Conservation (phyloP, 2,113 vertebrate species). For the Hippolais icterina region DNA sequence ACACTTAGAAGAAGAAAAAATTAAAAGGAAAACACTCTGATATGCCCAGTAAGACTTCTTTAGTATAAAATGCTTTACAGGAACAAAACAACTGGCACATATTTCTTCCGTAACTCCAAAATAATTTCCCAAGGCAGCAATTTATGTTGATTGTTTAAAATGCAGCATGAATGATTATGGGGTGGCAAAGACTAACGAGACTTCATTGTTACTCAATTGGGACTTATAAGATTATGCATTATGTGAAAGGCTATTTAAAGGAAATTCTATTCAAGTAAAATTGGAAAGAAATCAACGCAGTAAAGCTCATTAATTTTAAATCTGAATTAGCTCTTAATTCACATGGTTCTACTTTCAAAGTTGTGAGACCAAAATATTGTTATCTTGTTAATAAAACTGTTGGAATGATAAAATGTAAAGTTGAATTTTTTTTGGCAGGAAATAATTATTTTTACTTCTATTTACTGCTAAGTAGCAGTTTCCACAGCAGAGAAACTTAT, state of each 20-base stretch:
- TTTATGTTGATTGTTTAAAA: slow-evolving; percentile 63
- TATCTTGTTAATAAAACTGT: slow-evolving; percentile 54
- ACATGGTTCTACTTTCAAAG: slow-evolving; percentile 40
- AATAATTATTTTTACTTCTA: slow-evolving; percentile 29
- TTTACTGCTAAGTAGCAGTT: not conserved
- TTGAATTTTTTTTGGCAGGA: slow-evolving; percentile 1
- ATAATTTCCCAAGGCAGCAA: slow-evolving; percentile 60
- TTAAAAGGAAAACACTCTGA: not conserved
- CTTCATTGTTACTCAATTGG: slow-evolving; percentile 52
- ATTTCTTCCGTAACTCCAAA: slow-evolving; percentile 40
- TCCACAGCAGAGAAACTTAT: not conserved
- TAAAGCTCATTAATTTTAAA: slow-evolving; percentile 66
- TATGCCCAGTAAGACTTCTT: slow-evolving; percentile 6
- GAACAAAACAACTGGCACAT: not conserved
- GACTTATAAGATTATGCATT: slow-evolving; percentile 58
- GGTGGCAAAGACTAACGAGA: slow-evolving; percentile 64
- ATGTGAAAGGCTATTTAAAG: slow-evolving; percentile 56
- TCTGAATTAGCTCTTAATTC: slow-evolving; percentile 65
- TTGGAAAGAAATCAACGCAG: not conserved
- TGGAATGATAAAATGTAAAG: slow-evolving; percentile 40
- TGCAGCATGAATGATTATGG: slow-evolving; percentile 59
- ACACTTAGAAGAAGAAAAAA: not conserved
- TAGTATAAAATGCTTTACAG: slow-evolving; percentile 10
- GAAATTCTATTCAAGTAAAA: slow-evolving; percentile 51
- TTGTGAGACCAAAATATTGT: slow-evolving; percentile 15